Evolutionary conservation across 2,797 vertebrate genomes (phyloP), one percentile per base, ranked within the genome.

Genomic region (Hypotaenidia okinawae): DNA sequence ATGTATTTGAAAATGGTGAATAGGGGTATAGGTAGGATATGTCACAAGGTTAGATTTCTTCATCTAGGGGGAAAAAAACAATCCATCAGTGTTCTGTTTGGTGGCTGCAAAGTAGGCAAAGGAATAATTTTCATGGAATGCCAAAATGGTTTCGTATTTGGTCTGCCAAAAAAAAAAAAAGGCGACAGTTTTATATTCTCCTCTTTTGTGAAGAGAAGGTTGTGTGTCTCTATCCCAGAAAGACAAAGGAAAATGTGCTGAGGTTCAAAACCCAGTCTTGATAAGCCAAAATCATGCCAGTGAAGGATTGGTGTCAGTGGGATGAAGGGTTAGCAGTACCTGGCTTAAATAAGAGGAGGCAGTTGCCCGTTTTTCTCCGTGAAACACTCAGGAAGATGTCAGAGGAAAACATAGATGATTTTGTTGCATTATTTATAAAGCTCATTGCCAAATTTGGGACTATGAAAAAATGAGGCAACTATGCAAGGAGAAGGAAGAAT

Each of bases 391-490:
- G 67, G 33, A 51, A 57, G 16, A 10, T 39, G 16, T n/a, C 16
- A 4, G 17, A 8, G 33, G 6, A 12, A 62, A 91, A 57, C 3
- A 2, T 0, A 18, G 6, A 41, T 8, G 39, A 25, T 69, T 73
- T 49, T 61, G 6, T 24, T 35, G 4, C 4, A 12, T 57, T 35
- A 45, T 72, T 68, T 66, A 16, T 37, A 66, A 76, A 73, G 10
- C 5, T 63, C 54, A 33, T 32, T 41, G 37, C 6, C 9, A 18
- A 33, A 30, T n/a, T 52, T 73, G 43, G 35, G 39, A 54, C 21
- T 13, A 13, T 2, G 16, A 25, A 55, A 51, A 72, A 69, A 37
- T 3, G 21, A 66, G 12, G 21, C 8, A 81, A 25, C 16, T 23
- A 13, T 14, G 6, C 5, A 89, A 47, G 37, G 18, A 87, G 37